Evolutionary conservation across 1,140 invertebrate species (phyloP).

Genomic region (Octopus bimaculoides): DNA sequence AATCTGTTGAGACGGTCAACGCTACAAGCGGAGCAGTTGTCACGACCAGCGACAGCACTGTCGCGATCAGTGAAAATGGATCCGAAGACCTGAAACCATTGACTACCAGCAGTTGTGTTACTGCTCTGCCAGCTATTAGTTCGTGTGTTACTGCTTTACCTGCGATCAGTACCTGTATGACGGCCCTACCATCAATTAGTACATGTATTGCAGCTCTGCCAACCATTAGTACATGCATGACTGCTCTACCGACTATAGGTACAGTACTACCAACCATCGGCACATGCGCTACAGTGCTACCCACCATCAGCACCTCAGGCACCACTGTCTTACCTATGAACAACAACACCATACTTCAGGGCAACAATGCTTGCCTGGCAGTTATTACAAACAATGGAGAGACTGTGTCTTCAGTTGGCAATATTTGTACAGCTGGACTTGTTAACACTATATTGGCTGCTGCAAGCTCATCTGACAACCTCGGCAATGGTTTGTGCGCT

Average conservation of each 20-base stretch:
- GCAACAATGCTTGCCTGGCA: background rate
- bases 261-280: background rate
- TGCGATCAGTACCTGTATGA: slow-evolving; percentile 2
- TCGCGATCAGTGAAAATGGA: background rate
- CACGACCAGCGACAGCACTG: background rate
- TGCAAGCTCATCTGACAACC: background rate
- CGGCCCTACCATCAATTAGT: background rate
- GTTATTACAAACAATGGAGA: background rate
- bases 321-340: background rate
- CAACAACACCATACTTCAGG: background rate
- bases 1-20: slow-evolving; percentile 60
- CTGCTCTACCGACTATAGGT: background rate
- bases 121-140: background rate
- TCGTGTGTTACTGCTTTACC: slow-evolving; percentile 1
- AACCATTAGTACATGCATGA: slow-evolving; percentile 1
- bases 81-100: background rate
- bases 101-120: background rate
- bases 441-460: background rate
- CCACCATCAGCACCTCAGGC: background rate
- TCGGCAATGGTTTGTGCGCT: background rate
- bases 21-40: background rate
- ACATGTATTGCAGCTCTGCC: background rate
- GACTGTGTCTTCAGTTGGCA: background rate
- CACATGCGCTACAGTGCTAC: background rate
- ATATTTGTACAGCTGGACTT: background rate